These are phyloP conservation scores for Nothoprocta perdicaria DNA, from an alignment of 2,113 vertebrate genomes.

Conservation along the genomic window DNA sequence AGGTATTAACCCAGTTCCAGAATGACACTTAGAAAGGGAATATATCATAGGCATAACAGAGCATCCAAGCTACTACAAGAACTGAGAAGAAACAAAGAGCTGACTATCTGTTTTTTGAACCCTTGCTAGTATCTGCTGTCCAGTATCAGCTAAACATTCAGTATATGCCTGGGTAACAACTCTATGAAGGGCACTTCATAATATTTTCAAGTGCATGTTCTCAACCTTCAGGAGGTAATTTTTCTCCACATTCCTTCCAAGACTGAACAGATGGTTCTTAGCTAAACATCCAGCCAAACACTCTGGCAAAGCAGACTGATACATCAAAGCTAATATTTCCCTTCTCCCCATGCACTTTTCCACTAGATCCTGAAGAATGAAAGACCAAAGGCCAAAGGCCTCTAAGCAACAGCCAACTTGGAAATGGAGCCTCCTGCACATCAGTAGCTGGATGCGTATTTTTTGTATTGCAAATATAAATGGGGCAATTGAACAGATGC, in stretches of 20 bases:
- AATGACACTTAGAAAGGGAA: not conserved
- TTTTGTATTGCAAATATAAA: not conserved
- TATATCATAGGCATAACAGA: not conserved
- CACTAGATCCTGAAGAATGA: not conserved
- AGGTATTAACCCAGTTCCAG: not conserved
- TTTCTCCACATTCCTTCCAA: not conserved
- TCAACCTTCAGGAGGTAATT: not conserved
- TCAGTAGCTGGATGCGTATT: not conserved
- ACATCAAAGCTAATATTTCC: not conserved
- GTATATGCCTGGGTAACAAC: not conserved
- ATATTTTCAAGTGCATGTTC: not conserved
- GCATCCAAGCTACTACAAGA: not conserved
- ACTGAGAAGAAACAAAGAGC: not conserved
- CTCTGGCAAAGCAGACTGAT: not conserved
- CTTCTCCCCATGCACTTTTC: not conserved
- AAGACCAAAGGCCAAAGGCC: not conserved
- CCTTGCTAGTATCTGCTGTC: not conserved
- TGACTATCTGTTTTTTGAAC: not conserved
- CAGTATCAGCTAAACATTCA: not conserved
- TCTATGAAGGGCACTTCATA: not conserved
- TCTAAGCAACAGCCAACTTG: not conserved
- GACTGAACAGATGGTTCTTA: not conserved
- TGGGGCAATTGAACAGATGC: not conserved
- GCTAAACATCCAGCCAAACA: conserved; percentile 9
- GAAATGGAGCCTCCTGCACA: not conserved